Evolutionary conservation across 2,888 invertebrate species (phyloP).

Genomic region (Acronicta psi): DNA sequence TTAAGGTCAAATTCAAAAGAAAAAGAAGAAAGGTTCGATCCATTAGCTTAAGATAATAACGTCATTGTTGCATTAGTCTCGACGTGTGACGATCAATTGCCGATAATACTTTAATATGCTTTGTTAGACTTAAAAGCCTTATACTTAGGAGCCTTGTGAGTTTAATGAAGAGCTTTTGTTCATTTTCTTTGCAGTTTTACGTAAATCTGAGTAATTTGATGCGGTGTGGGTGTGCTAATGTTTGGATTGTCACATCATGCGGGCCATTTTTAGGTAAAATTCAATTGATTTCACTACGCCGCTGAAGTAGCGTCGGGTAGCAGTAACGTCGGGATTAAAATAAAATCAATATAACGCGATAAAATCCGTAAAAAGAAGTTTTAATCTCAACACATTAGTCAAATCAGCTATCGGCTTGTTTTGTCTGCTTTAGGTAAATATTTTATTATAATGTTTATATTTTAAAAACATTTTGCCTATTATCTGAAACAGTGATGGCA

Average conservation of each 20-base stretch:
- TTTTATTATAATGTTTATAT: too few species aligned
- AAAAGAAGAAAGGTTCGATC: constrained; percentile 28
- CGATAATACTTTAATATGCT: constrained; percentile 33
- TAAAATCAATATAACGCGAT: too few species aligned
- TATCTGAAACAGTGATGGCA: too few species aligned
- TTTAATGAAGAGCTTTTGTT: neutral
- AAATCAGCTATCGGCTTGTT: too few species aligned
- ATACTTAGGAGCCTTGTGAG: neutral
- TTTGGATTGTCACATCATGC: neutral
- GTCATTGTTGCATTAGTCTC: constrained; percentile 31
- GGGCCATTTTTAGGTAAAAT: neutral
- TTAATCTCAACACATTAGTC: too few species aligned
- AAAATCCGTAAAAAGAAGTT: too few species aligned
- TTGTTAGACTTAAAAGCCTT: constrained; percentile 27
- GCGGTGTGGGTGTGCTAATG: neutral
- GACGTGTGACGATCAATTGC: constrained; percentile 49
- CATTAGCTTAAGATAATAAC: constrained; percentile 36
- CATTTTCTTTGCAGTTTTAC: neutral
- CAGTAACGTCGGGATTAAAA: too few species aligned
- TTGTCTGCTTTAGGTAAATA: too few species aligned
- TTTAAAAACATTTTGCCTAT: too few species aligned
- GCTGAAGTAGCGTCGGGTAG: too few species aligned
- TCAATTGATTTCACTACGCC: too few species aligned
- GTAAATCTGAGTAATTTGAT: neutral
- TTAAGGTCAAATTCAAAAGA: constrained; percentile 15